Conservation (phyloP, 1,140 invertebrate genomes). For the Dinothrombium tinctorium region DNA sequence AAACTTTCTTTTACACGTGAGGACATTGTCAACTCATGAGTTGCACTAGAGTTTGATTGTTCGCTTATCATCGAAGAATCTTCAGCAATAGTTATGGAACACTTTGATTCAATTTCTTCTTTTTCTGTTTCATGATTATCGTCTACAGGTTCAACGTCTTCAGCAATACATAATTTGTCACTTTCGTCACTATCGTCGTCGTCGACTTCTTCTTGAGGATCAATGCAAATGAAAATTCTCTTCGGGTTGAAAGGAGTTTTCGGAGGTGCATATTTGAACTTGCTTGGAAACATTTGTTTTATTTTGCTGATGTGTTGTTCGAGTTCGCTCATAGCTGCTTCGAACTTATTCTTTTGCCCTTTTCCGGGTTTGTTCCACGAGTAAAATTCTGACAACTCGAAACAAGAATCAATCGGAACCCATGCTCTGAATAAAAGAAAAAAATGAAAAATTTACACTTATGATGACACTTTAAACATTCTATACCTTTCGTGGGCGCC, state of each 20-base stretch:
- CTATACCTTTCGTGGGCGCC: slow-evolving; percentile 57
- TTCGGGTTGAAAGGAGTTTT: slow-evolving; percentile 41
- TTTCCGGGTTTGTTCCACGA: slow-evolving; percentile 26
- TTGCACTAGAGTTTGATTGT: background rate
- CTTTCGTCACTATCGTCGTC: background rate
- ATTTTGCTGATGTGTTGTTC: slow-evolving; percentile 45
- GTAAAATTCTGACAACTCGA: slow-evolving; percentile 47
- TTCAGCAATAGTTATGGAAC: background rate
- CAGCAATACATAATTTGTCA: background rate
- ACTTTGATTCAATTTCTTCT: background rate
- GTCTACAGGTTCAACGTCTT: background rate
- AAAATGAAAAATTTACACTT: background rate
- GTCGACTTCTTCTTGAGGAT: background rate
- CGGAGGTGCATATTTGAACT: slow-evolving; percentile 46
- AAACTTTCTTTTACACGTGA: no score
- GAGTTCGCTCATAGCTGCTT: slow-evolving; percentile 40
- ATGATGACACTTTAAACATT: background rate
- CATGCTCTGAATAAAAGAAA: slow-evolving; percentile 33
- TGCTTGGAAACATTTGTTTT: slow-evolving; percentile 37
- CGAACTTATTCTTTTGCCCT: slow-evolving; percentile 28
- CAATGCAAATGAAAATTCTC: slow-evolving; percentile 6
- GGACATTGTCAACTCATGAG: no score
- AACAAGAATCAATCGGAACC: slow-evolving; percentile 60
- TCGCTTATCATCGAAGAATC: background rate
- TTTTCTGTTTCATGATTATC: background rate